Percentiles rank a stretch among this genome's conserved stretches.
Evolutionary conservation across 2,797 vertebrate species (phyloP).

Genomic region (Aselliscus stoliczkanus): DNA sequence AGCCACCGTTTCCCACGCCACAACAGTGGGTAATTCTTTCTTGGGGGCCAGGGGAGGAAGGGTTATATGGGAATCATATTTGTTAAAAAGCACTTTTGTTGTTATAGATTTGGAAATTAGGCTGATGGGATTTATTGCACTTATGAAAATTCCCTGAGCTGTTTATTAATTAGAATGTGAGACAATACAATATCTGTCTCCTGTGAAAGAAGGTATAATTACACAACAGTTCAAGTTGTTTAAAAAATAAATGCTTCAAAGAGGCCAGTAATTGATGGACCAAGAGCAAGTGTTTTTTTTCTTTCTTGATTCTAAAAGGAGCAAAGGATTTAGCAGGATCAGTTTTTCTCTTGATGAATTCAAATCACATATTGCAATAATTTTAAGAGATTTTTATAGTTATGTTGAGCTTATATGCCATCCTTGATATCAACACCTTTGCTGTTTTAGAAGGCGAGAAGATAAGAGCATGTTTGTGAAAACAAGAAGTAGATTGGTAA

Average conservation of each 20-base stretch:
- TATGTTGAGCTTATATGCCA: neutral
- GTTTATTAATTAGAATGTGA: conserved; percentile 54
- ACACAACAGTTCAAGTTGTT: conserved; percentile 48
- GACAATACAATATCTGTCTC: conserved; percentile 65
- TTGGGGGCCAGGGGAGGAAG: neutral
- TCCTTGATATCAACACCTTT: neutral
- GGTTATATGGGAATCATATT: conserved; percentile 35
- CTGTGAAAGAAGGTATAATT: conserved; percentile 54
- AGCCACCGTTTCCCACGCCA: neutral
- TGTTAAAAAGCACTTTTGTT: conserved; percentile 58
- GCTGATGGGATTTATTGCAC: conserved; percentile 52
- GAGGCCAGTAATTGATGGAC: neutral
- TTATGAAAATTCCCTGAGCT: conserved; percentile 56
- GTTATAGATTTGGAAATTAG: conserved; percentile 55
- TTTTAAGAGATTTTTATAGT: neutral
- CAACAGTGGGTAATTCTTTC: conserved; percentile 46
- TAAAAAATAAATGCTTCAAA: conserved; percentile 49
- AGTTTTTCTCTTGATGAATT: conserved; percentile 9
- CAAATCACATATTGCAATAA: neutral
- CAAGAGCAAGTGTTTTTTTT: conserved; percentile 46
- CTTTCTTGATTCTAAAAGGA: neutral
- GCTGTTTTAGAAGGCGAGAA: neutral
- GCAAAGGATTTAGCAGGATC: neutral
- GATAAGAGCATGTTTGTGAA: neutral
- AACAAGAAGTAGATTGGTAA: conserved; percentile 48